Conservation (phyloP, 2,888 invertebrate genomes). For the Phyllotreta cruciferae region DNA sequence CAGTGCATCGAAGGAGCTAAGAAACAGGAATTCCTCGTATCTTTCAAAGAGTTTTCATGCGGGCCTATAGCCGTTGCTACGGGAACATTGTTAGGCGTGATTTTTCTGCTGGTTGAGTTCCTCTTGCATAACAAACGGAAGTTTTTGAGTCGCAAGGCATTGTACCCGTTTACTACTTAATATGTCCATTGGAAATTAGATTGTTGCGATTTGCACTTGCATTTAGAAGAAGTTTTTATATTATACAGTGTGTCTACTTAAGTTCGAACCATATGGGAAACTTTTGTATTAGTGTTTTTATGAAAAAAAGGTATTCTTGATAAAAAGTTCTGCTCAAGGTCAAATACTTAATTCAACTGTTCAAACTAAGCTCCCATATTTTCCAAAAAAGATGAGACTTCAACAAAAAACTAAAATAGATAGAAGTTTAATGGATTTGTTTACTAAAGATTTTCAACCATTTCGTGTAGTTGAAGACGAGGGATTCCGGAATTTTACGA, state of each 20-base stretch:
- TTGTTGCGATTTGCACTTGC: too few species aligned
- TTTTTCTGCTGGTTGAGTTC: conserved; percentile 58
- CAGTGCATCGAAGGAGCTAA: conserved; percentile 64
- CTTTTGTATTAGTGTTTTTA: too few species aligned
- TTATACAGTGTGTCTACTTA: too few species aligned
- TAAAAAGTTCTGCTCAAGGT: too few species aligned
- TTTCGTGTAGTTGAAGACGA: conserved; percentile 13
- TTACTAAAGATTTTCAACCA: neutral
- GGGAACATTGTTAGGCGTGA: conserved; percentile 60
- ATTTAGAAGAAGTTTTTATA: too few species aligned
- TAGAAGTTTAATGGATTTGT: conserved; percentile 2
- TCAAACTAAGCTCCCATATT: conserved; percentile 10
- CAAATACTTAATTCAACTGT: neutral
- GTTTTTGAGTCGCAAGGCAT: neutral
- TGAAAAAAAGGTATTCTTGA: too few species aligned
- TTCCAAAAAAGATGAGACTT: conserved; percentile 8
- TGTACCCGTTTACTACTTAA: conserved; percentile 14
- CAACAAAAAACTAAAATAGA: conserved; percentile 11
- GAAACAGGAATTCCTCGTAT: conserved; percentile 63
- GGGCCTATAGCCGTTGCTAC: conserved; percentile 63
- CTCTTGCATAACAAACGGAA: conserved; percentile 26
- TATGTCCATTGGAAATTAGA: too few species aligned
- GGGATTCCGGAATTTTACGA: conserved; percentile 18
- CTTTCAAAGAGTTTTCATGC: conserved; percentile 67
- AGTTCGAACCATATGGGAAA: too few species aligned